Conservation (phyloP, 2,113 vertebrate species). For the Paracanthobrama guichenoti region DNA sequence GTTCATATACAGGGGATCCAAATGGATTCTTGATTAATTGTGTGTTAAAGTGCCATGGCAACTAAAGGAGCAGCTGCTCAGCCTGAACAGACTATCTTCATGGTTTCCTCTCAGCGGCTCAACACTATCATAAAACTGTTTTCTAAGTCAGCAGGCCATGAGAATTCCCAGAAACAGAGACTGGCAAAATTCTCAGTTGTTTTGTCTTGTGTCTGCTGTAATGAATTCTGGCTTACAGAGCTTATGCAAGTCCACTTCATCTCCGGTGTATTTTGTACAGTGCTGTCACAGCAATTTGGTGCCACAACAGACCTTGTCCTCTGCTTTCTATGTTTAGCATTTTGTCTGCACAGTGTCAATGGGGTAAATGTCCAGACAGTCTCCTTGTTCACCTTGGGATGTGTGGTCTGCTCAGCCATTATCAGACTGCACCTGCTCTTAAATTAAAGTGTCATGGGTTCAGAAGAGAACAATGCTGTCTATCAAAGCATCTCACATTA, state of each 20-base stretch:
- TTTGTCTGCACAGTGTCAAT: slow-evolving; percentile 12
- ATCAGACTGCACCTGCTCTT: slow-evolving; percentile 45
- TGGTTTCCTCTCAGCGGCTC: slow-evolving; percentile 12
- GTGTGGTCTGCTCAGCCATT: slow-evolving; percentile 41
- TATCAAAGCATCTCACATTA: slow-evolving; percentile 70
- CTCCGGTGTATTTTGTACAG: background rate
- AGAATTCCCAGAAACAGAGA: slow-evolving; percentile 19
- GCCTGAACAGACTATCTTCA: background rate
- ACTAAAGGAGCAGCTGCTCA: slow-evolving; percentile 31
- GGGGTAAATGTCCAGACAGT: slow-evolving; percentile 25
- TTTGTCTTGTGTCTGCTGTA: slow-evolving; percentile 2
- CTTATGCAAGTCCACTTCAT: background rate
- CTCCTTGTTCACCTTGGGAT: slow-evolving; percentile 25
- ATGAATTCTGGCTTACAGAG: background rate
- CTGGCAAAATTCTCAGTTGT: background rate
- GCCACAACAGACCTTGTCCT: background rate
- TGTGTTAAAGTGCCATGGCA: slow-evolving; percentile 28
- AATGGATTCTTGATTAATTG: background rate
- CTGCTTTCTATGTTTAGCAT: background rate
- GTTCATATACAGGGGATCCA: background rate
- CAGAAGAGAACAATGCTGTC: slow-evolving; percentile 65
- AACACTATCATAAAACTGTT: slow-evolving; percentile 18
- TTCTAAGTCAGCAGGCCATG: slow-evolving; percentile 6
- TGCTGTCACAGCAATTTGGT: background rate
- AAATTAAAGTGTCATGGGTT: slow-evolving; percentile 63